Conservation (phyloP, 2,113 vertebrate genomes). For the Leptocoma aspasia region DNA sequence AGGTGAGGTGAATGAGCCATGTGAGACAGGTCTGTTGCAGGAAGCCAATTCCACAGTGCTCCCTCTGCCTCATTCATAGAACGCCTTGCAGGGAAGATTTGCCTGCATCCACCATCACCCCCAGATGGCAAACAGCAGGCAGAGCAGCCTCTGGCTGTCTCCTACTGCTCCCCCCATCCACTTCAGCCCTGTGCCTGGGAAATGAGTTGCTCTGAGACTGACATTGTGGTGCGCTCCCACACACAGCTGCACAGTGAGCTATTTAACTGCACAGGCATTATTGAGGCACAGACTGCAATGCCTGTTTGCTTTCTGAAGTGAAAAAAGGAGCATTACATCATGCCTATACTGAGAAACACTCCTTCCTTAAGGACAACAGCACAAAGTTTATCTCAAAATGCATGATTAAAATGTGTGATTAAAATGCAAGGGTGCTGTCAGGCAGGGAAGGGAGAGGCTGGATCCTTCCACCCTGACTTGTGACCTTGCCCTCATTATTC, state of each 20-base stretch:
- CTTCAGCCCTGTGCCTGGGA: background rate
- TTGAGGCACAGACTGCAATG: background rate
- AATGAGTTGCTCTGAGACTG: background rate
- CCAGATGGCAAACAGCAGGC: background rate
- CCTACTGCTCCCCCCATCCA: background rate
- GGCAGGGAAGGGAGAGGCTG: too few species aligned
- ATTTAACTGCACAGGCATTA: background rate
- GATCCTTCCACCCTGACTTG: background rate
- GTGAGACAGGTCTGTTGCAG: fast-evolving
- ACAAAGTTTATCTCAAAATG: background rate
- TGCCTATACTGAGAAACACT: background rate
- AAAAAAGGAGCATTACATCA: conserved; percentile 31
- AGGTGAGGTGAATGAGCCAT: fast-evolving
- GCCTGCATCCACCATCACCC: fast-evolving
- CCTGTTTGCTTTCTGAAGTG: background rate
- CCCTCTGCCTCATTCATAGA: background rate
- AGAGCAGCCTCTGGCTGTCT: background rate
- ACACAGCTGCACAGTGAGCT: conserved; percentile 8
- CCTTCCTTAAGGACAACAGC: background rate
- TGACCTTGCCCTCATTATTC: background rate
- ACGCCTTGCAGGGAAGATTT: fast-evolving
- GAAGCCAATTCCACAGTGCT: background rate
- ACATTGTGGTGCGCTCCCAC: background rate
- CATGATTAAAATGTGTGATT: background rate
- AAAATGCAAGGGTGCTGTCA: background rate